phyloP scores from a whole-genome alignment of 2,888 invertebrate species.

The Oasisia sp. region DNA sequence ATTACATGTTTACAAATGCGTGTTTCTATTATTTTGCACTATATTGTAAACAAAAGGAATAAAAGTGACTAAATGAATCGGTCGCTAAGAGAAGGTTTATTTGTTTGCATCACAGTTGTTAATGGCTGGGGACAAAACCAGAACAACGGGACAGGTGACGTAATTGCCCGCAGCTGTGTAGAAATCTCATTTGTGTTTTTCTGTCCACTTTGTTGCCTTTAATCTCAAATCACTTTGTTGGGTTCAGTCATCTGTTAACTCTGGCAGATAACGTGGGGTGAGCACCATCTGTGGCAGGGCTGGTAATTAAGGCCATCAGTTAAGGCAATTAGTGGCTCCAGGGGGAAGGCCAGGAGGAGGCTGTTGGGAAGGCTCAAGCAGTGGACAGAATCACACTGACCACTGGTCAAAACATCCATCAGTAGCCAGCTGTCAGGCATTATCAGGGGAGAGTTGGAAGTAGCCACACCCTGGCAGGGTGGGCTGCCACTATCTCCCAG shows the following conservation, averaged over 20 bases:
- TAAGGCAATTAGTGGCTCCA: not conserved
- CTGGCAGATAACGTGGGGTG: not conserved
- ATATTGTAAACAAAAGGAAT: not conserved
- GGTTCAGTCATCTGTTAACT: not conserved
- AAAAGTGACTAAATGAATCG: not conserved
- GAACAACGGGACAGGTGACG: not conserved
- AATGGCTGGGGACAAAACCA: not conserved
- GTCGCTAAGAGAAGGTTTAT: not conserved
- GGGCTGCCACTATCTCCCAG: too few relatives aligned
- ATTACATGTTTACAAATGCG: not conserved
- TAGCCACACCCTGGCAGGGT: not conserved
- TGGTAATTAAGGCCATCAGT: not conserved
- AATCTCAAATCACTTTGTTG: not conserved
- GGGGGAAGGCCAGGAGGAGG: not conserved
- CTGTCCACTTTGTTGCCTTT: not conserved
- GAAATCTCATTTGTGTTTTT: not conserved
- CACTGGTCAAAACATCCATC: not conserved
- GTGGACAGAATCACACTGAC: not conserved
- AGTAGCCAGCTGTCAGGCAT: conserved; percentile 10
- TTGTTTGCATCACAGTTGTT: not conserved
- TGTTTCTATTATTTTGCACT: not conserved
- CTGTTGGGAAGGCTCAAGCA: not conserved
- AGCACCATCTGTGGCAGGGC: not conserved
- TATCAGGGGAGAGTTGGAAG: not conserved
- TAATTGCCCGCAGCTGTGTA: not conserved